Conservation (phyloP, 2,797 vertebrate genomes). For the Todus mexicanus region DNA sequence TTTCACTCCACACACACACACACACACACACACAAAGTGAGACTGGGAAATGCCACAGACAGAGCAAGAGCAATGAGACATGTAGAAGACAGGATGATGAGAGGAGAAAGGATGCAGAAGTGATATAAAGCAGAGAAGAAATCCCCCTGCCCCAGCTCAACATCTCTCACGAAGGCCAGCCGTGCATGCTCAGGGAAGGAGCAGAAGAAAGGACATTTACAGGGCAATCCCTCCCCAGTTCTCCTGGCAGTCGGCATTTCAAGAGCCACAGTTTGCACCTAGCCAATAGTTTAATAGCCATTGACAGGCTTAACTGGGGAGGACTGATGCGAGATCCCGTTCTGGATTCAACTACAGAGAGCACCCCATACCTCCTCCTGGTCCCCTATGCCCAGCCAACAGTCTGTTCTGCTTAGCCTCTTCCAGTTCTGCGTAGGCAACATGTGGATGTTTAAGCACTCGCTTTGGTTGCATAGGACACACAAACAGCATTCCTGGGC, state of each 20-base stretch:
- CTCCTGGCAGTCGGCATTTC: background rate
- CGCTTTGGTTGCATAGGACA: background rate
- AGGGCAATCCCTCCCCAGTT: background rate
- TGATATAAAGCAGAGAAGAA: background rate
- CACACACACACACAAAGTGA: too few relatives aligned
- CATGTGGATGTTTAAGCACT: background rate
- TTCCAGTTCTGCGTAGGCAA: background rate
- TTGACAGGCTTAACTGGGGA: background rate
- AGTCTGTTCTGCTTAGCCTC: background rate
- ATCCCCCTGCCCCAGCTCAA: background rate
- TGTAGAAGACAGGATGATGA: background rate
- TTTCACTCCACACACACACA: background rate
- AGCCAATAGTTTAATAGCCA: background rate
- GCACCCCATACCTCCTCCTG: background rate
- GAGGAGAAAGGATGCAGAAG: background rate
- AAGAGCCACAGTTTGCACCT: background rate
- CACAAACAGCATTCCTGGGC: background rate
- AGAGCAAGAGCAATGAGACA: background rate
- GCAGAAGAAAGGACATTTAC: background rate
- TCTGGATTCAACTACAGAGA: background rate
- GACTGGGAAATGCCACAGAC: background rate
- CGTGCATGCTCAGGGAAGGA: background rate
- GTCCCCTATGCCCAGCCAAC: background rate
- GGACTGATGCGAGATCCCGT: background rate
- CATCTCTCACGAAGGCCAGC: background rate